phyloP scores from a whole-genome alignment of 2,113 vertebrate species.

The Clinocottus analis region DNA sequence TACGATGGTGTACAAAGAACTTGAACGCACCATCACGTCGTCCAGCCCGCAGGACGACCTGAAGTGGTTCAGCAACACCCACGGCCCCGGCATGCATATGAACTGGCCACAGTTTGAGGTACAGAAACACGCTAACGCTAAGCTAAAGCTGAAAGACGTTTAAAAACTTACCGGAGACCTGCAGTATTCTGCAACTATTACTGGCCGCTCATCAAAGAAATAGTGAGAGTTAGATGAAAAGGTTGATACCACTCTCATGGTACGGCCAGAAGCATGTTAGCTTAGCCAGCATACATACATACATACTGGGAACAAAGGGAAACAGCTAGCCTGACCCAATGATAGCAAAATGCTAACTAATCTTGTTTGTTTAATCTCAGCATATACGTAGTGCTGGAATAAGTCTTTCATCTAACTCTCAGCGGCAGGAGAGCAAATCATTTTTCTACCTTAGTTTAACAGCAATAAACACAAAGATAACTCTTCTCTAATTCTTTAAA shows the following conservation, averaged over 20 bases:
- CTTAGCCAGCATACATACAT: too few species aligned
- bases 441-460: neutral
- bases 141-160: too few species aligned
- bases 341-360: neutral
- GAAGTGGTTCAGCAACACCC: slow-evolving; percentile 91
- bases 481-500: neutral
- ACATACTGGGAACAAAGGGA: too few species aligned
- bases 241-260: neutral
- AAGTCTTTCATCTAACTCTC: neutral
- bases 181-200: too few species aligned
- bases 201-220: neutral
- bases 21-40: slow-evolving; percentile 89
- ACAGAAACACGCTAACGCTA: too few species aligned
- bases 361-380: neutral
- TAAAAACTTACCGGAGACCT: too few species aligned
- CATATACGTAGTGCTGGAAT: neutral
- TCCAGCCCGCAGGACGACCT: slow-evolving; percentile 93
- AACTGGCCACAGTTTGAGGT: slow-evolving; percentile 99
- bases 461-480: neutral
- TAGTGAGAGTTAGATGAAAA: neutral
- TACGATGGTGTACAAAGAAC: slow-evolving; percentile 88
- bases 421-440: too few species aligned
- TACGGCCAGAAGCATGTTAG: too few species aligned
- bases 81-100: slow-evolving; percentile 95
- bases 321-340: neutral